Conservation (phyloP, 2,888 invertebrate species). For the Alloscopus bannaensis region DNA sequence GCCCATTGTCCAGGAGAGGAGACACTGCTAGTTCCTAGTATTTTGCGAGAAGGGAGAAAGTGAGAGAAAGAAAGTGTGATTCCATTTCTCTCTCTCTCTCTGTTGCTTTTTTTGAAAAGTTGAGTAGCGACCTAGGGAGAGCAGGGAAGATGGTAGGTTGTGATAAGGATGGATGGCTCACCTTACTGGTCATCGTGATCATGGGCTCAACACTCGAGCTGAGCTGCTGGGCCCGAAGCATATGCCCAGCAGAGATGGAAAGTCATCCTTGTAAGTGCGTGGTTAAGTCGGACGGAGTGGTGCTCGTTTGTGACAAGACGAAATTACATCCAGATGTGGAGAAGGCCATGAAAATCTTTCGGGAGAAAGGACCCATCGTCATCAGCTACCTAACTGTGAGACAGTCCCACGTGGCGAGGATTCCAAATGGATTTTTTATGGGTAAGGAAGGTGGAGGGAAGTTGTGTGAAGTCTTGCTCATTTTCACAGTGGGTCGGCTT, state of each 20-base stretch:
- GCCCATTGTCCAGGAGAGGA: slow-evolving; percentile 9
- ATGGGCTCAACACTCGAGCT: slow-evolving; percentile 74
- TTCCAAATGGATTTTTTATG: slow-evolving; percentile 86
- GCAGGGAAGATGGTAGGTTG: slow-evolving; percentile 5
- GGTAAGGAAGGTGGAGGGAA: no score
- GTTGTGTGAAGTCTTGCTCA: no score
- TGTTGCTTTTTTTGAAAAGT: slow-evolving; percentile 1
- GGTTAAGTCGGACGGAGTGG: slow-evolving; percentile 91
- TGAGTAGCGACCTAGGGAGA: no score
- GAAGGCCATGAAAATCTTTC: slow-evolving; percentile 88
- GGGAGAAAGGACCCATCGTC: slow-evolving; percentile 79
- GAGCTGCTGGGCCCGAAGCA: slow-evolving; percentile 75
- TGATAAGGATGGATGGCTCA: slow-evolving; percentile 36
- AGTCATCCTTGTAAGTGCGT: slow-evolving; percentile 86
- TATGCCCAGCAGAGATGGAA: slow-evolving; percentile 77
- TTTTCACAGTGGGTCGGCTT: no score
- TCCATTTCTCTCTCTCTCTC: no score
- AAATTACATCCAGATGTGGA: slow-evolving; percentile 85
- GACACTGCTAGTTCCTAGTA: no score
- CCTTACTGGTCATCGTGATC: slow-evolving; percentile 54
- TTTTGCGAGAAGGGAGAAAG: slow-evolving; percentile 1
- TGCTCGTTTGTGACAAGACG: slow-evolving; percentile 91
- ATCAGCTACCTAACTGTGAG: slow-evolving; percentile 92
- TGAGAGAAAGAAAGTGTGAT: not conserved
- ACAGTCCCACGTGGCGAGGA: slow-evolving; percentile 89